phyloP scores from a whole-genome alignment of 2,888 invertebrate genomes.

The Amiota mariae region DNA sequence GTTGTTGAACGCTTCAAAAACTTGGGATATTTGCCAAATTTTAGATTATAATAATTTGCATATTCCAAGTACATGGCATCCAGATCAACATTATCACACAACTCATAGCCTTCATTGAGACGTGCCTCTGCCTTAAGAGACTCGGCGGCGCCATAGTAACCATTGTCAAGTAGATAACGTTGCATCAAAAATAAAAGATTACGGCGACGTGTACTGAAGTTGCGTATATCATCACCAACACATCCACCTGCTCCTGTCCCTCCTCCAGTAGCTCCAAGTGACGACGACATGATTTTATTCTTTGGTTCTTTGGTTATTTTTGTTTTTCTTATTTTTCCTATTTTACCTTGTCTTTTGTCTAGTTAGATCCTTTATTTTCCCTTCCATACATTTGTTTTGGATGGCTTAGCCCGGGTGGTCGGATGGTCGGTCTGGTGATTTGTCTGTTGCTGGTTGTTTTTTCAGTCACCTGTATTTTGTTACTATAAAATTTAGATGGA shows the following conservation, averaged over 20 bases:
- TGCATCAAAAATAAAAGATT: conserved; percentile 79
- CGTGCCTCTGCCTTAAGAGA: conserved; percentile 82
- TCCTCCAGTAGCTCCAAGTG: no score
- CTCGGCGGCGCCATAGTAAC: conserved; percentile 79
- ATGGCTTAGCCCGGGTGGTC: neutral
- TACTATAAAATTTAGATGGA: no score
- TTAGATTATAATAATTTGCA: conserved; percentile 87
- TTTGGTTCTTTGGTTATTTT: neutral
- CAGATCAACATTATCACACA: conserved; percentile 94
- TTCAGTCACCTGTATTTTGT: no score
- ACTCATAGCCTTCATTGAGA: conserved; percentile 78
- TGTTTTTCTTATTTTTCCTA: neutral
- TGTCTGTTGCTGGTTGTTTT: no score
- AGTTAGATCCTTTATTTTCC: no score
- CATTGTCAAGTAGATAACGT: conserved; percentile 80
- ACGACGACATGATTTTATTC: neutral
- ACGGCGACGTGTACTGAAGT: conserved; percentile 71
- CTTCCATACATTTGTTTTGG: neutral
- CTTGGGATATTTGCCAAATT: conserved; percentile 90
- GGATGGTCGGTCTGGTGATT: no score
- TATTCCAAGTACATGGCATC: conserved; percentile 92
- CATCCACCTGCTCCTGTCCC: no score
- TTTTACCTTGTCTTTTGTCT: neutral
- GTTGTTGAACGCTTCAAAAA: conserved; percentile 77
- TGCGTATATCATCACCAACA: conserved; percentile 66